phyloP scores from a whole-genome alignment of 30 jellyfish, hydroid and myxozoan species.

The Catostylus mosaicus region DNA sequence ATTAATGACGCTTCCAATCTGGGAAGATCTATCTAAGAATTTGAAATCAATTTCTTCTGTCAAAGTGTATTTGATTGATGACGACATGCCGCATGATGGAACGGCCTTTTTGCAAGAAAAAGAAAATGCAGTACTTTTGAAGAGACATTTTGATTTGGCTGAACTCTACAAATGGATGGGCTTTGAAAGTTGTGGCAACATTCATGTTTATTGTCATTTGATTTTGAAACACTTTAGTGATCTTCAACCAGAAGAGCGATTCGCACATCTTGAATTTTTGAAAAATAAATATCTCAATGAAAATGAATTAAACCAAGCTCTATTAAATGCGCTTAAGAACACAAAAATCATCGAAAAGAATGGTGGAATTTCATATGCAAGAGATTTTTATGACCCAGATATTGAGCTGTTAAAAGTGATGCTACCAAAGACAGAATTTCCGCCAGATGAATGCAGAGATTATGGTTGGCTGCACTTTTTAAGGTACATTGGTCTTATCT shows the following conservation, averaged over 20 bases:
- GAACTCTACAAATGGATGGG: constrained; percentile 20
- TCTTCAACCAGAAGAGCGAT: constrained; percentile 16
- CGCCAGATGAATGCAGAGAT: constrained; percentile 33
- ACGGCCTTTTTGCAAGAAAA: constrained; percentile 1
- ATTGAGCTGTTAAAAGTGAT: constrained; percentile 29
- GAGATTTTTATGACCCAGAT: constrained; percentile 65
- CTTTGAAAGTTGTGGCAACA: background rate
- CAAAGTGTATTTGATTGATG: constrained; percentile 14
- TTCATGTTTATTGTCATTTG: constrained; percentile 11
- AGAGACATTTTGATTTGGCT: background rate
- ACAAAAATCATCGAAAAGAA: constrained; percentile 38
- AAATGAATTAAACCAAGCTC: background rate
- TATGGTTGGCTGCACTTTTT: constrained; percentile 56
- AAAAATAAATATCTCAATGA: background rate
- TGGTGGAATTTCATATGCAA: constrained; percentile 17
- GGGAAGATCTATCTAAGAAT: constrained; percentile 30
- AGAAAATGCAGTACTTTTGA: constrained; percentile 3
- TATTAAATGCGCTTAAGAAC: background rate
- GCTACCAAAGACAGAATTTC: constrained; percentile 44
- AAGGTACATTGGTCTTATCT: constrained; percentile 44
- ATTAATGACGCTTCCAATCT: constrained; percentile 7
- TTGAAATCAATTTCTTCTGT: background rate
- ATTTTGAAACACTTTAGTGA: constrained; percentile 20
- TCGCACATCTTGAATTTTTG: constrained; percentile 35
- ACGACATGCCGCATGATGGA: constrained; percentile 23